Evolutionary conservation across 64 coral and sea anemone genomes (phyloP).

Genomic region (Cladopsammia gracilis): DNA sequence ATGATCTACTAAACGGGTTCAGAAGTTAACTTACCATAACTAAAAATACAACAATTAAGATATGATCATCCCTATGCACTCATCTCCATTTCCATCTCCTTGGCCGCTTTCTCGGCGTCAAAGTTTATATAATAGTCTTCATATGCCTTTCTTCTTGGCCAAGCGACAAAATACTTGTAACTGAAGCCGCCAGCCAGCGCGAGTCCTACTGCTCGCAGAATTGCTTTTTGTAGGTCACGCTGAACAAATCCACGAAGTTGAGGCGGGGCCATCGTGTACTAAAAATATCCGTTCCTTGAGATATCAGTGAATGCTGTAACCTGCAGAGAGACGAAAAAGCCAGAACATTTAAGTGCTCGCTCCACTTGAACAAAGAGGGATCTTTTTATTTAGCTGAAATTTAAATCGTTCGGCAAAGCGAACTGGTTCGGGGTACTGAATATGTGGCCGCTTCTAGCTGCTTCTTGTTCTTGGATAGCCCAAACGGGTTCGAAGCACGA

Average conservation of each 20-base stretch:
- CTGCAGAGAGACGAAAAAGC: neutral
- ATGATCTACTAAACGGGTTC: too few species aligned
- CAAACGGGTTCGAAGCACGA: too few species aligned
- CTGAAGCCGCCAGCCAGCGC: slow-evolving; percentile 25
- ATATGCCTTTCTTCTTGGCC: slow-evolving; percentile 59
- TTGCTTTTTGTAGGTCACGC: slow-evolving; percentile 7
- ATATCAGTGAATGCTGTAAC: neutral
- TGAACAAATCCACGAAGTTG: slow-evolving; percentile 50
- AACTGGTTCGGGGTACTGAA: too few species aligned
- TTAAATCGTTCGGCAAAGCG: too few species aligned
- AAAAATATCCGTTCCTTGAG: too few species aligned
- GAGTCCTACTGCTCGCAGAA: slow-evolving; percentile 2
- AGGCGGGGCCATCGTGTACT: slow-evolving; percentile 13
- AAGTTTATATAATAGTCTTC: slow-evolving; percentile 30
- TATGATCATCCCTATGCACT: neutral
- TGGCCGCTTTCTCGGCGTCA: slow-evolving; percentile 41
- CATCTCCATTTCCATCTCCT: slow-evolving; percentile 43
- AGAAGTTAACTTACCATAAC: too few species aligned
- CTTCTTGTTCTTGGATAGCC: too few species aligned
- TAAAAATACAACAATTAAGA: too few species aligned
- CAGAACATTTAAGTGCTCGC: too few species aligned
- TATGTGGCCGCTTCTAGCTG: too few species aligned
- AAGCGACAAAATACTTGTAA: slow-evolving; percentile 62
- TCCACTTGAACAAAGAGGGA: too few species aligned
- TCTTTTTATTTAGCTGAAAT: too few species aligned